phyloP scores from a whole-genome alignment of 2,888 invertebrate genomes.

The Plemyria rubiginata region DNA sequence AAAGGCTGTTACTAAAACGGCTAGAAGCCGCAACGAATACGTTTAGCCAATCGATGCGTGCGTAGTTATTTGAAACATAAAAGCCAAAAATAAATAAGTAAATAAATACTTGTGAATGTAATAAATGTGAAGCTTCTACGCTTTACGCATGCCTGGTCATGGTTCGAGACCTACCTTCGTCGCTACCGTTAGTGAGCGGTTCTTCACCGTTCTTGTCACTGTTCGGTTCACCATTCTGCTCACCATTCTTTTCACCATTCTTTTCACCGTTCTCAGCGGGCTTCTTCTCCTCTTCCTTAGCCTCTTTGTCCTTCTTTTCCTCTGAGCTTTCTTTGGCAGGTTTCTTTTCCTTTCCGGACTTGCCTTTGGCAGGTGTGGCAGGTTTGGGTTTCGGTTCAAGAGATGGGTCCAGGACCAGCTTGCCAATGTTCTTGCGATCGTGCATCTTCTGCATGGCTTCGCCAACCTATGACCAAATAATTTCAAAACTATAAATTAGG shows the following conservation, averaged over 20 bases:
- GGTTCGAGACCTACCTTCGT: conserved; percentile 82
- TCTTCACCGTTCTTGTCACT: conserved; percentile 82
- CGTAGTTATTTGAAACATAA: conserved; percentile 61
- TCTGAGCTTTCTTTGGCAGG: conserved; percentile 86
- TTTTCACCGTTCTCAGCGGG: conserved; percentile 77
- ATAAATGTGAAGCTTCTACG: conserved; percentile 66
- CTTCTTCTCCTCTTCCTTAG: conserved; percentile 83
- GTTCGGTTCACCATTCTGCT: conserved; percentile 72
- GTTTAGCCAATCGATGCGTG: conserved; percentile 70
- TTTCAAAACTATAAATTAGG: background rate
- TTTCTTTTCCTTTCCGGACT: conserved; percentile 89
- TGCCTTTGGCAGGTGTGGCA: conserved; percentile 91
- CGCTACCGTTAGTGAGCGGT: conserved; percentile 82
- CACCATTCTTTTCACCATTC: conserved; percentile 68
- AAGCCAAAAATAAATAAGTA: conserved; percentile 48
- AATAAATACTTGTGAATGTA: conserved; percentile 45
- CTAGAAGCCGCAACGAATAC: conserved; percentile 50
- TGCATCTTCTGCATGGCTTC: conserved; percentile 97
- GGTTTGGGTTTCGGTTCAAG: conserved; percentile 92
- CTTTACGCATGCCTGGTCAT: conserved; percentile 61
- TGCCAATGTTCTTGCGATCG: conserved; percentile 95
- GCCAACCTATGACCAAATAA: conserved; percentile 84
- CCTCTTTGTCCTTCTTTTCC: conserved; percentile 87
- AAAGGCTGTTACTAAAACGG: conserved; percentile 58
- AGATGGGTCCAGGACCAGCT: conserved; percentile 92